Conservation (phyloP, 2,888 invertebrate species). For the Chaitophorus viminalis region DNA sequence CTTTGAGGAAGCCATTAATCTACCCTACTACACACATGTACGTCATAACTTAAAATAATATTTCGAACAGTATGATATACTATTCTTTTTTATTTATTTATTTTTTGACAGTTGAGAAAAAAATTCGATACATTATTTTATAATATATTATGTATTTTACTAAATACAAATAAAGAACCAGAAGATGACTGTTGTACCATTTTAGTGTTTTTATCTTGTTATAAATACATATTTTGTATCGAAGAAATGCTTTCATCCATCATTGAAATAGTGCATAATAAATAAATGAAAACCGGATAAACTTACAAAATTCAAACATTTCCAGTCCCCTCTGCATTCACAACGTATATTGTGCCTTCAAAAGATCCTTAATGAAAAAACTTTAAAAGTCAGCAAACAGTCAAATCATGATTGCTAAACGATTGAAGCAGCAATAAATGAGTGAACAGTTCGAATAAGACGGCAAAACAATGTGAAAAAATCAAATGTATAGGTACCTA, state of each 20-base stretch:
- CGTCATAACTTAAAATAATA: conserved; percentile 10
- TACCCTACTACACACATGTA: neutral
- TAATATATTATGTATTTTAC: neutral
- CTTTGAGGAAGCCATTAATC: conserved; percentile 16
- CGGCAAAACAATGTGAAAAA: neutral
- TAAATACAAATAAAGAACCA: neutral
- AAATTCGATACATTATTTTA: too few relatives aligned
- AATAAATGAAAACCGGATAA: conserved; percentile 28
- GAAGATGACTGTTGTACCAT: neutral
- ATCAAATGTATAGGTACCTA: neutral
- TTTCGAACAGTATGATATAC: neutral
- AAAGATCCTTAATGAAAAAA: conserved; percentile 53
- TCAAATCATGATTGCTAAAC: conserved; percentile 22
- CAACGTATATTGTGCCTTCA: conserved; percentile 36
- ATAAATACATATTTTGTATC: neutral
- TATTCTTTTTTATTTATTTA: conserved; percentile 4
- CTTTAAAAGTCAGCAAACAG: conserved; percentile 45
- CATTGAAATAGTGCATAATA: conserved; percentile 22
- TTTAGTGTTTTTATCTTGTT: conserved; percentile 4
- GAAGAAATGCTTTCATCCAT: neutral
- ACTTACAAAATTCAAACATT: conserved; percentile 38
- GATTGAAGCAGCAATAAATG: conserved; percentile 35
- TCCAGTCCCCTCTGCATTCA: neutral
- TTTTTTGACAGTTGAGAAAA: conserved; percentile 24
- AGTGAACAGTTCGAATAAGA: conserved; percentile 7